Base-by-base conservation (phyloP, 2,113 vertebrate species). In the Notarius quadriscutis region DNA sequence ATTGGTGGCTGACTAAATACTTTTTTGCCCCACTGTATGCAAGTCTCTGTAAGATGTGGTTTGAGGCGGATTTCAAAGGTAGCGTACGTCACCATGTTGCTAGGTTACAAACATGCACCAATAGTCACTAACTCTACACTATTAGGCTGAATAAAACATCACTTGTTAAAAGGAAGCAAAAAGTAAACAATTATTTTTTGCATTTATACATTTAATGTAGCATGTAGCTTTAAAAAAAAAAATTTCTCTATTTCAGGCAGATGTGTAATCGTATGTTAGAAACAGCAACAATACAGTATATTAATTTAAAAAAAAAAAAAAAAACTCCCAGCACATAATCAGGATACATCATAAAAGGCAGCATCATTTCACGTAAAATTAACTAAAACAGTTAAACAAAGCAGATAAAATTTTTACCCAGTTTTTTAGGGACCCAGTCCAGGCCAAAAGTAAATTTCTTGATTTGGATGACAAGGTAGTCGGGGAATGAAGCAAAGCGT, bases 371-470 rank as follows among this genome's bases (percentile, higher is more conserved):
- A 18, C 20, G 18, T 58, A 8, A 5, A 57, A 9, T 58, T 41
- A 41, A 41, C 34, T 41, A 15, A 4, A 65, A 86, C 4, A 18
- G 14, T 55, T 63, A 10, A 79, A 81, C 1, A 34, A 25, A 72
- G 53, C 14, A 20, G n/a, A 30, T 18, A 82, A 9, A 78, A 77
- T 25, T 60, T 88, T 96, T 94, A 99, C 98, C 98, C 48, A 99
- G 96, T 93, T 99, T 99, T 94, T 99, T 99, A 87, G 98, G 98
- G 63, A 99, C 97, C 98, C 98, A 99, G 94, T 99, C 98, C 90
- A 98, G 95, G 89, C 98, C 98, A 6, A 99, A 99, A 81, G 98
- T 99, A 93, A 99, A 99, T 92, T 99, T 99, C 96, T 99, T 99
- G 91, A 99, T 98, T 93, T 99, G 98, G 92, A 99, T 99, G 88